A percentile compares a stretch with the other conserved stretches of the same genome.
These are phyloP conservation scores for Lates calcarifer DNA, from an alignment of 2,113 vertebrate genomes.

Conservation along the genomic window DNA sequence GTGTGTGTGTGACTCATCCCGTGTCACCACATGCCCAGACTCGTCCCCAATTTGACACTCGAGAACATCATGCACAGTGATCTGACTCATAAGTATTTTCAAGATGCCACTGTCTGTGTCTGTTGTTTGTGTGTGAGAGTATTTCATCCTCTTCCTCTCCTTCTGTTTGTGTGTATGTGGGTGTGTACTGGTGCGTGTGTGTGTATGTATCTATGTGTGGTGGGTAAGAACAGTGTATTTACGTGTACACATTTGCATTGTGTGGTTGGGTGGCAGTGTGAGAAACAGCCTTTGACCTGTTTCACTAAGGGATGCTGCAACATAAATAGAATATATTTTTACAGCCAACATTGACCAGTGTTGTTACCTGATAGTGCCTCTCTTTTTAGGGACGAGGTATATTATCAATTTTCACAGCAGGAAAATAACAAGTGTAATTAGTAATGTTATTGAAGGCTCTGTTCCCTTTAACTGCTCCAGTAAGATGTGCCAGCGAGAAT, in stretches of 20 bases:
- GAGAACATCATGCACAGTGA: constrained; percentile 57
- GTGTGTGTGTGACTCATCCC: constrained; percentile 58
- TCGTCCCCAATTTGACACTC: constrained; percentile 77
- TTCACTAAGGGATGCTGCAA: constrained; percentile 4
- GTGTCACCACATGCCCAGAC: constrained; percentile 70
- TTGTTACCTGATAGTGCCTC: background rate
- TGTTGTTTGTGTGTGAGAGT: constrained; percentile 41
- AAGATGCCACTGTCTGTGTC: constrained; percentile 42
- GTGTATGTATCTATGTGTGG: constrained; percentile 19
- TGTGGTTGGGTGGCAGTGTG: constrained; percentile 46
- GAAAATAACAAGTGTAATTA: background rate
- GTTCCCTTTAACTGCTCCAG: background rate
- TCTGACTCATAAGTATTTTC: constrained; percentile 74
- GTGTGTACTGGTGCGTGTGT: constrained; percentile 15
- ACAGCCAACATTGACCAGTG: background rate
- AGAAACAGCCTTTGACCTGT: constrained; percentile 56
- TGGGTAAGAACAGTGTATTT: constrained; percentile 3
- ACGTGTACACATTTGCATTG: background rate
- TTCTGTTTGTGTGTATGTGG: background rate
- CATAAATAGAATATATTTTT: background rate
- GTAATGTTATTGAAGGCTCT: background rate
- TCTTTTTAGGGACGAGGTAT: background rate
- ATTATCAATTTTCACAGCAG: background rate
- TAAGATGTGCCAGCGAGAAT: background rate
- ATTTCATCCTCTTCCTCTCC: constrained; percentile 26